Evolutionary conservation across 53 echinoderm and acorn worm species (phyloP).

Genomic region (Holothuria leucospilota): DNA sequence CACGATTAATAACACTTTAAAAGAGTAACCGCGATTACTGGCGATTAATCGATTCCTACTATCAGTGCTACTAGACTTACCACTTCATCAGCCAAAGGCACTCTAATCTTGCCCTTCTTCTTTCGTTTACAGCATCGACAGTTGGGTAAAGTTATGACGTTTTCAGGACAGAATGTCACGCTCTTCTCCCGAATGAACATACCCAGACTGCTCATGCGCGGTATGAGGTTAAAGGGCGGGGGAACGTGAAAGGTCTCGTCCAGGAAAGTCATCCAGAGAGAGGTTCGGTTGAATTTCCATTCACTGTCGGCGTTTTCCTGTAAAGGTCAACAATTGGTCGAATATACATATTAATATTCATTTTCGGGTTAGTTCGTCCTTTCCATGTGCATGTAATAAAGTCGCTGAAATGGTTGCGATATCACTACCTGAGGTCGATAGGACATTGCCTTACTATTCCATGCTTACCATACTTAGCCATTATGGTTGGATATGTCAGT

Average conservation of each 20-base stretch:
- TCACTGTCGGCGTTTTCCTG: constrained; percentile 95
- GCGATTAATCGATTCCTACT: no score
- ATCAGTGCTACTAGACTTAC: not conserved
- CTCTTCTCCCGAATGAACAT: constrained; percentile 3
- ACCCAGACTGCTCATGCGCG: constrained; percentile 48
- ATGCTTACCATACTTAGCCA: no score
- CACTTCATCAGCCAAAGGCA: constrained; percentile 44
- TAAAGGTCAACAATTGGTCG: no score
- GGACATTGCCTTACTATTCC: no score
- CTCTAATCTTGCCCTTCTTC: not conserved
- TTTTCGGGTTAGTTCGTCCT: no score
- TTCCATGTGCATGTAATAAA: no score
- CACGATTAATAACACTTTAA: no score
- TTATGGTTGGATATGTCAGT: no score
- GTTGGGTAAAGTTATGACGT: not conserved
- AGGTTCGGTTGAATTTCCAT: constrained; percentile 92
- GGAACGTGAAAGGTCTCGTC: constrained; percentile 80
- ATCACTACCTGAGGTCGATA: no score
- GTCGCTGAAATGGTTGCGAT: no score
- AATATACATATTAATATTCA: no score
- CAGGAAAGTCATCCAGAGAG: constrained; percentile 88
- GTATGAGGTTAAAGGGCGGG: constrained; percentile 90
- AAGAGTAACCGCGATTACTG: no score
- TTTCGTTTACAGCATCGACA: not conserved
- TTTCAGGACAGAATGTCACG: not conserved